A percentile compares a stretch with the other conserved stretches of the same genome.
Evolutionary conservation across 35 echinoderm and acorn worm genomes (phyloP).

Genomic region (Holothuria glaberrima): DNA sequence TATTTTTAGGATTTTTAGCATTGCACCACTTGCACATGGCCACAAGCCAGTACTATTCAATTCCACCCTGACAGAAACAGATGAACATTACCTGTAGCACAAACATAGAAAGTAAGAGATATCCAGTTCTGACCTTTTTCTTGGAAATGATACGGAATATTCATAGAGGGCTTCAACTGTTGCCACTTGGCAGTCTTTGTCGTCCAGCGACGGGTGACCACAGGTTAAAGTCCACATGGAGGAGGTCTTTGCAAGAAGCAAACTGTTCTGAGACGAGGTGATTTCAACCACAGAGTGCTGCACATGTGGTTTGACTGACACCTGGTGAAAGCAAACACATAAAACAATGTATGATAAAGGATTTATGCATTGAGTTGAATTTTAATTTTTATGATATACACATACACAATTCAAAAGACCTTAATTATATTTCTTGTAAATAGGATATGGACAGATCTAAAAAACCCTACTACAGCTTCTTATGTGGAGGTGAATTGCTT

Average conservation of each 20-base stretch:
- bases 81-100: background rate
- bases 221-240: background rate
- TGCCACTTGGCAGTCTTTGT: conserved; percentile 11
- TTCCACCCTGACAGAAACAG: background rate
- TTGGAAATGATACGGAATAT: conserved; percentile 9
- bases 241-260: conserved; percentile 8
- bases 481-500: too few species aligned
- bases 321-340: background rate
- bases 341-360: too few species aligned
- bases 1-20: too few species aligned
- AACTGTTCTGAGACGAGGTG: background rate
- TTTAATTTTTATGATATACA: too few species aligned
- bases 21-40: too few species aligned
- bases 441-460: too few species aligned
- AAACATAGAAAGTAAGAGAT: too few species aligned
- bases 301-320: background rate
- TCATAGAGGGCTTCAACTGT: conserved; percentile 28
- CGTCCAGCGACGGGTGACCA: conserved; percentile 28
- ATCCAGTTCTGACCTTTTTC: background rate
- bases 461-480: too few species aligned
- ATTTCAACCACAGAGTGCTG: background rate
- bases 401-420: too few species aligned
- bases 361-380: too few species aligned
- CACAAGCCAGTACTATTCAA: too few species aligned
- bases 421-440: too few species aligned